Evolutionary conservation across 2,113 vertebrate genomes (phyloP), one percentile per base, ranked within the genome.

Genomic region (Puntigrus tetrazona): DNA sequence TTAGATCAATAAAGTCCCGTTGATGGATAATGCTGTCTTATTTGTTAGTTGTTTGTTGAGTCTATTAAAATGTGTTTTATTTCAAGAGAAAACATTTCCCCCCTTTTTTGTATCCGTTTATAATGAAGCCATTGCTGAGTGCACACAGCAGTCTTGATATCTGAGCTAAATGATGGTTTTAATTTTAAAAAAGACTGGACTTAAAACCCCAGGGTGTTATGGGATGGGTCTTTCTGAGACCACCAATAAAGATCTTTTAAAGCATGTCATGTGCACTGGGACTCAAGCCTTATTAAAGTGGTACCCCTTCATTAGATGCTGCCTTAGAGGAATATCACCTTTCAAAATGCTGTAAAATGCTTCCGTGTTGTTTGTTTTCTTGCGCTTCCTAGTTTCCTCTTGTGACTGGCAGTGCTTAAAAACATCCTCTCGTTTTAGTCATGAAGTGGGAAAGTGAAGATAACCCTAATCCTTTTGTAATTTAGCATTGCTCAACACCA

Each of bases 381-480:
- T 45, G 70, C 18, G 16, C 27, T 61, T 75, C 7, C 25, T 69
- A 6, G 29, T 69, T 84, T 59, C 83, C 75, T 85, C 67, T 29
- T 55, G 74, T 83, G 57, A 87, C 80, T 61, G 45, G 25, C 34
- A 61, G 45, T 74, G 41, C 36, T 83, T 83, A 47, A 50, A n/a
- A 47, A 83, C 11, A 75, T 74, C 27, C 59, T 75, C 50, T 14
- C 57, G 31, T 36, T 78, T 82, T n/a, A 43, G 77, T 79, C 63
- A 79, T 63, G n/a, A 43, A 45, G 34, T 59, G 34, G 52, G 3
- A n/a, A 73, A 73, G 16, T 22, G 16, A 29, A 45, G 38, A 79
- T 79, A 65, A 79, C 57, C 57, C 57, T 63, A 79, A 63, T 79
- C 55, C 77, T 65, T 79, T 63, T 79, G 77, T 27, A 63, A 79